These are phyloP conservation scores for Rhinolophus ferrumequinum DNA, from an alignment of 2,113 vertebrate species.

Conservation along the genomic window DNA sequence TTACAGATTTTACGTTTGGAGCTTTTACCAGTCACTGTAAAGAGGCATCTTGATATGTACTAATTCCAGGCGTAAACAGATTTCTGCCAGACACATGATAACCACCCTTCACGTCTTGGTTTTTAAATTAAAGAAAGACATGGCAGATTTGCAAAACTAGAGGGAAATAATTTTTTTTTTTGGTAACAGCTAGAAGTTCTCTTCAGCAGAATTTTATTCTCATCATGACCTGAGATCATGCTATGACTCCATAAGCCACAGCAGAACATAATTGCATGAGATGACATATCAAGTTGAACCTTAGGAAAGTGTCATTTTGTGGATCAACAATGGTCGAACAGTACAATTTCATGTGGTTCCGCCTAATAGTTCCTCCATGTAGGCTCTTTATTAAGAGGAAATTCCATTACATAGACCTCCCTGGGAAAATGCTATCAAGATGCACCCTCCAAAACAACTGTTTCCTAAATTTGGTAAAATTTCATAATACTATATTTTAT, in stretches of 20 bases:
- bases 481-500: background rate
- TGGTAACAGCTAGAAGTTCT: slow-evolving; percentile 16
- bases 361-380: background rate
- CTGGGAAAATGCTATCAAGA: background rate
- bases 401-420: background rate
- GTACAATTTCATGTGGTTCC: background rate
- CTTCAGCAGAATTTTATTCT: slow-evolving; percentile 31
- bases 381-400: background rate
- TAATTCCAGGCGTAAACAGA: slow-evolving; percentile 27
- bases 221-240: background rate
- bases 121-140: slow-evolving; percentile 64
- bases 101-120: slow-evolving; percentile 56
- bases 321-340: background rate
- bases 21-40: slow-evolving; percentile 55
- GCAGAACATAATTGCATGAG: background rate
- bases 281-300: background rate
- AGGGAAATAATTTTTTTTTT: background rate
- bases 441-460: too few relatives aligned
- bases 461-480: background rate
- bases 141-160: slow-evolving; percentile 38
- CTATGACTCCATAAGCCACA: background rate
- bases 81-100: slow-evolving; percentile 52
- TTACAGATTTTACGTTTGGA: slow-evolving; percentile 63
- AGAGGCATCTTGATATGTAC: slow-evolving; percentile 69
- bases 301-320: background rate